A percentile compares a stretch with the other conserved stretches of the same genome.
phyloP scores from a whole-genome alignment of 1,140 invertebrate species.

The Berghia stephanieae region DNA sequence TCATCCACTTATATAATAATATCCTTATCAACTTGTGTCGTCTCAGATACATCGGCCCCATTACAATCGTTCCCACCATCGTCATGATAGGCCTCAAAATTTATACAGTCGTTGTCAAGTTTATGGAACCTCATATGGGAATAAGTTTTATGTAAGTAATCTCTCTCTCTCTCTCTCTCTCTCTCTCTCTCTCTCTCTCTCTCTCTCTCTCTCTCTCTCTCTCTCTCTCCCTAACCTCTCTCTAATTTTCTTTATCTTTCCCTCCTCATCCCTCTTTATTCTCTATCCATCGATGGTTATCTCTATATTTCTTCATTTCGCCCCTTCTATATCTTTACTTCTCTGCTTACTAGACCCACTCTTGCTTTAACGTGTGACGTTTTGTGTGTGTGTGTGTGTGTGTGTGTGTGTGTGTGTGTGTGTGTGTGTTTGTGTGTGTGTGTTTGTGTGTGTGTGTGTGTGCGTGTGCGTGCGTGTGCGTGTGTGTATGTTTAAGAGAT shows the following conservation, averaged over 20 bases:
- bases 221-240: not conserved
- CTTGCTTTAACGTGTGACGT: no score
- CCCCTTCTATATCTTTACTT: no score
- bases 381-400: no score
- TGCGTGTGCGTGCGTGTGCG: no score
- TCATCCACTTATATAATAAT: no score
- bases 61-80: slow-evolving; percentile 69
- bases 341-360: no score
- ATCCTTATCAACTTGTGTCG: no score
- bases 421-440: no score
- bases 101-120: slow-evolving; percentile 58
- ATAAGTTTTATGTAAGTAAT: no score
- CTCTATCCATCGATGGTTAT: not conserved
- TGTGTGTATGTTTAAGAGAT: no score
- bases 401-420: no score
- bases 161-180: not conserved
- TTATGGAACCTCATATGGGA: slow-evolving; percentile 60
- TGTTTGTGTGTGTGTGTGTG: no score
- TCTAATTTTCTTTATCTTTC: not conserved
- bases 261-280: not conserved
- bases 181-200: not conserved
- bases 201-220: not conserved
- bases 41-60: slow-evolving; percentile 67
- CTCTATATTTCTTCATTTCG: not conserved
- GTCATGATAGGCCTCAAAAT: slow-evolving; percentile 67